Conservation (phyloP, 1,140 invertebrate genomes). For the Bilobella aurantiaca region DNA sequence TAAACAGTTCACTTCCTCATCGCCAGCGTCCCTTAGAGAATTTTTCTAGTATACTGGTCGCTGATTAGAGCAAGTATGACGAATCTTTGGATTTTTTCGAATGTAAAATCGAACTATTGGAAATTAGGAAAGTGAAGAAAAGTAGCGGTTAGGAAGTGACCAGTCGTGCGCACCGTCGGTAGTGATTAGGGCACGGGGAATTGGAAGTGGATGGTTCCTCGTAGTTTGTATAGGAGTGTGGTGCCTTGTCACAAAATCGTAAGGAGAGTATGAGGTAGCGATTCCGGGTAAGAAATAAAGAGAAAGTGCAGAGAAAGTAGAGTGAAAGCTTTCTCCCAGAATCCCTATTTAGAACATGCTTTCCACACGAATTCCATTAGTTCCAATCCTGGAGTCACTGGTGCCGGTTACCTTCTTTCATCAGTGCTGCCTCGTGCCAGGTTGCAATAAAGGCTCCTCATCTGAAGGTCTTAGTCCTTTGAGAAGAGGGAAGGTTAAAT, state of each 20-base stretch:
- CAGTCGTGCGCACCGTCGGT: not conserved
- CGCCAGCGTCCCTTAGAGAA: no score
- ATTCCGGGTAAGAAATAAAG: not conserved
- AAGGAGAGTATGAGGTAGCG: not conserved
- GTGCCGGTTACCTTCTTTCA: not conserved
- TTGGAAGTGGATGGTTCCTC: not conserved
- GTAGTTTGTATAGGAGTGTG: not conserved
- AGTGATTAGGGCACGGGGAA: not conserved
- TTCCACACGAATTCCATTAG: not conserved
- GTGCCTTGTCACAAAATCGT: not conserved
- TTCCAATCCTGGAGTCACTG: not conserved
- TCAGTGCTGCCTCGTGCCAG: not conserved
- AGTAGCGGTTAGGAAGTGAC: not conserved
- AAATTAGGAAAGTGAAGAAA: not conserved
- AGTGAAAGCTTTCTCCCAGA: no score
- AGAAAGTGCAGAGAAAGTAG: not conserved
- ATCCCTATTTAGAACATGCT: constrained; percentile 10
- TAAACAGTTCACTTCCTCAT: no score
- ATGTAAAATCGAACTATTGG: not conserved
- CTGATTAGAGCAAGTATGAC: not conserved
- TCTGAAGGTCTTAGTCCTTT: not conserved
- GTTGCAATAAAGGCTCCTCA: not conserved
- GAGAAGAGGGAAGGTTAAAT: not conserved
- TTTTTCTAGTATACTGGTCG: no score
- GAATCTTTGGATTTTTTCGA: not conserved